A percentile compares a stretch with the other conserved stretches of the same genome.
phyloP scores from a whole-genome alignment of 2,113 vertebrate species.

The Dunckerocampus dactyliophorus region DNA sequence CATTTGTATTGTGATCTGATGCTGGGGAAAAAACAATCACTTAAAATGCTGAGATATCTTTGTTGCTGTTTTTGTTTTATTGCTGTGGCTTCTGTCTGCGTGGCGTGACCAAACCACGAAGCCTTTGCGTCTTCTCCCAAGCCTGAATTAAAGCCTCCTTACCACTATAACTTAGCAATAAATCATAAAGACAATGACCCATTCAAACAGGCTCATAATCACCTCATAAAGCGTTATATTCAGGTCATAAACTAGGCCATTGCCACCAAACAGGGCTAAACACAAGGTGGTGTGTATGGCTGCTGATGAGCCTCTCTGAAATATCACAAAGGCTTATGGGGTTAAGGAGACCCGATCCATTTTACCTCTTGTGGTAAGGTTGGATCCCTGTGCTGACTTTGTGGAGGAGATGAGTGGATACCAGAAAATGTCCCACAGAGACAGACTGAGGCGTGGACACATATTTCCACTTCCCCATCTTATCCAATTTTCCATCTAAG shows the following conservation, averaged over 20 bases:
- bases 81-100: slow-evolving; percentile 3
- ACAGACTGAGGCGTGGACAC: not conserved
- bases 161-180: slow-evolving; percentile 41
- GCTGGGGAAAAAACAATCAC: slow-evolving; percentile 12
- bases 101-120: slow-evolving; percentile 24
- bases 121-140: slow-evolving; percentile 38
- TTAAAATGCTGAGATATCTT: not conserved
- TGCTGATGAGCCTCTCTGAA: slow-evolving; percentile 25
- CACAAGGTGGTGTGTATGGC: slow-evolving; percentile 19
- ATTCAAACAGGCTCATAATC: slow-evolving; percentile 45
- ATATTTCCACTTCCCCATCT: slow-evolving; percentile 15
- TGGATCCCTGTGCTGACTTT: slow-evolving; percentile 39
- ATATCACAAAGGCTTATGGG: slow-evolving; percentile 14
- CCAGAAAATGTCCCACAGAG: slow-evolving; percentile 37
- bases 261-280: slow-evolving; percentile 42
- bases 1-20: slow-evolving; percentile 33
- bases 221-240: slow-evolving; percentile 48
- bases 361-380: slow-evolving; percentile 38
- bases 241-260: slow-evolving; percentile 39
- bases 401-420: slow-evolving; percentile 60
- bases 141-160: slow-evolving; percentile 41
- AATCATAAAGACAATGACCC: slow-evolving; percentile 55
- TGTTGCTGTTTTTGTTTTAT: slow-evolving; percentile 16
- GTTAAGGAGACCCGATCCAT: slow-evolving; percentile 33
- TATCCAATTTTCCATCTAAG: slow-evolving; percentile 36